A percentile compares a stretch with the other conserved stretches of the same genome.
Conservation (phyloP, 37 sponge, comb jelly and placozoan genomes). For the Geodia barretti region DNA sequence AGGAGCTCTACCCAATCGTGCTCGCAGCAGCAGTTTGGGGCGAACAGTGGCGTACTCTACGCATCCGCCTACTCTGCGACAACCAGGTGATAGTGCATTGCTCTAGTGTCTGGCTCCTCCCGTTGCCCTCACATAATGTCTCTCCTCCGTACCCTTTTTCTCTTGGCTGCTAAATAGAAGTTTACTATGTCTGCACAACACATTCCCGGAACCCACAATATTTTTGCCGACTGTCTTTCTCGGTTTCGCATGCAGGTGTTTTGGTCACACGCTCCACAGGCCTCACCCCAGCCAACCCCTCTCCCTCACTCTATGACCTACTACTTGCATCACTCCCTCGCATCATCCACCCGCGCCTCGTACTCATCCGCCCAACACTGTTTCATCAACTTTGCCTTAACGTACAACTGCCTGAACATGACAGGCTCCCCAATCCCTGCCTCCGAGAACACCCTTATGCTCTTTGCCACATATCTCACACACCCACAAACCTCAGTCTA, state of each 20-base stretch:
- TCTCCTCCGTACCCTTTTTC: conserved; percentile 4
- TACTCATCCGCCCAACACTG: neutral
- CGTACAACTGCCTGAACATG: neutral
- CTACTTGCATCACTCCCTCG: neutral
- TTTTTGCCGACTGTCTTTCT: conserved; percentile 17
- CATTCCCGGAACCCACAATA: conserved; percentile 14
- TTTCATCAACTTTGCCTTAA: neutral
- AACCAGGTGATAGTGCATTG: conserved; percentile 16
- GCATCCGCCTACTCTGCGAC: conserved; percentile 18
- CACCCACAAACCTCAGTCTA: neutral
- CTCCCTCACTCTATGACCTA: conserved; percentile 1
- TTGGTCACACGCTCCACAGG: conserved; percentile 4
- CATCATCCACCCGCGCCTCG: neutral
- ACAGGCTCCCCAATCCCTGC: neutral
- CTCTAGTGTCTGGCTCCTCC: neutral
- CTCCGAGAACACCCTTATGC: neutral
- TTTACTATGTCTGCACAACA: conserved; percentile 16
- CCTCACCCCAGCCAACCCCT: neutral
- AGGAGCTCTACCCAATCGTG: conserved; percentile 27
- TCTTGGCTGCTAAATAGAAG: neutral
- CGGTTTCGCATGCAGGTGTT: conserved; percentile 25
- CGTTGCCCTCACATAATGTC: neutral
- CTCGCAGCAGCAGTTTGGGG: conserved; percentile 30
- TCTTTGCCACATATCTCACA: conserved; percentile 2
- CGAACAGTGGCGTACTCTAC: neutral